These are phyloP conservation scores for Megalops cyprinoides DNA, from an alignment of 2,797 vertebrate genomes.

Conservation along the genomic window DNA sequence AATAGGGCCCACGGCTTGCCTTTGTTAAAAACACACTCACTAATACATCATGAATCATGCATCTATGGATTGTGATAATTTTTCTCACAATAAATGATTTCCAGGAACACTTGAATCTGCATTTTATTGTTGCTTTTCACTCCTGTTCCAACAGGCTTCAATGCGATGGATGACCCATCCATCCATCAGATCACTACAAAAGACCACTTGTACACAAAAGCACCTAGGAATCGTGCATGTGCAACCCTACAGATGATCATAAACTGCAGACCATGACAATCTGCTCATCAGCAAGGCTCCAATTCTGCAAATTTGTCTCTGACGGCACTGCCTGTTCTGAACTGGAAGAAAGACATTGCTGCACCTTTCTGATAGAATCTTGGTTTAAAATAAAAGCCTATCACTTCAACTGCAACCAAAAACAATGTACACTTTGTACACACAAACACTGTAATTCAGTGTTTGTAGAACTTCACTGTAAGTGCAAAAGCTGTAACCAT, in stretches of 20 bases:
- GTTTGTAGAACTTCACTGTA: background rate
- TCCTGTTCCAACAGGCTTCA: too few species aligned
- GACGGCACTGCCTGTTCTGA: background rate
- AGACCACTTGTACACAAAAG: background rate
- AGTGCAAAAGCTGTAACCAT: background rate
- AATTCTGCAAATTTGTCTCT: background rate
- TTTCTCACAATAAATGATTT: background rate
- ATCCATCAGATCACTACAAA: background rate
- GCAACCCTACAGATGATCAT: too few species aligned
- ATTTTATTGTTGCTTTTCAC: background rate
- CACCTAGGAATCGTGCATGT: too few species aligned
- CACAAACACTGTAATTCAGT: background rate
- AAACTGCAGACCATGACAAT: background rate
- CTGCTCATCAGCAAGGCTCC: background rate
- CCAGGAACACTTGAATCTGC: background rate
- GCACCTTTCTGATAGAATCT: background rate
- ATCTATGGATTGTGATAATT: background rate
- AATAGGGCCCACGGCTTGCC: background rate
- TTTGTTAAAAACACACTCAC: background rate
- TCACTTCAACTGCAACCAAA: background rate
- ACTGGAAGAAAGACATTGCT: background rate
- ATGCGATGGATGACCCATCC: background rate
- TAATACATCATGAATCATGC: background rate
- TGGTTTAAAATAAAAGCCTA: background rate
- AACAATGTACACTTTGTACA: background rate